Percentiles rank a stretch among this genome's conserved stretches.
Evolutionary conservation across 2,113 vertebrate genomes (phyloP).

Genomic region (Spermophilus dauricus): DNA sequence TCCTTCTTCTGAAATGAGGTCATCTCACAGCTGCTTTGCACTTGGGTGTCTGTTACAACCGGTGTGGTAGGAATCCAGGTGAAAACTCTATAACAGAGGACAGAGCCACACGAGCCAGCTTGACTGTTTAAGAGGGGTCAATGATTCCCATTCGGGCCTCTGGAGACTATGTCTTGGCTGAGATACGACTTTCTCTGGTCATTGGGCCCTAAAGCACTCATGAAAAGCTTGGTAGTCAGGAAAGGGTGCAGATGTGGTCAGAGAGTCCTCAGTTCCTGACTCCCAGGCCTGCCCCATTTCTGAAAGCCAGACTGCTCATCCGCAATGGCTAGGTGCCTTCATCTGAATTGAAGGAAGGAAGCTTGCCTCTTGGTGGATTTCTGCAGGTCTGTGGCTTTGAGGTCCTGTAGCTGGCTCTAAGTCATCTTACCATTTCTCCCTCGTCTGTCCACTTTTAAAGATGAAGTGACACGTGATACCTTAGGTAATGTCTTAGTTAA

Average conservation of each 20-base stretch:
- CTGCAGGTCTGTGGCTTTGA: neutral
- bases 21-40: neutral
- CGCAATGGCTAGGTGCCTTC: neutral
- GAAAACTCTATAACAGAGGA: neutral
- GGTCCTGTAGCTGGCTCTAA: neutral
- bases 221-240: neutral
- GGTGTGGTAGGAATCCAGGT: neutral
- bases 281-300: neutral
- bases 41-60: neutral
- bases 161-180: neutral
- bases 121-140: neutral
- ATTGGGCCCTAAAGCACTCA: conserved; percentile 6
- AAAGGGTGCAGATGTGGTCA: neutral
- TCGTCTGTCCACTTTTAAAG: neutral
- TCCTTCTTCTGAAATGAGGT: neutral
- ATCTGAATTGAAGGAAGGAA: neutral
- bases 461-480: neutral
- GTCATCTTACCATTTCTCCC: neutral
- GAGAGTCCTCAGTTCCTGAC: neutral
- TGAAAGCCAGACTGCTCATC: conserved; percentile 36
- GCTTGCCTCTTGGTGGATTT: neutral
- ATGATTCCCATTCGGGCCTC: neutral
- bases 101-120: neutral
- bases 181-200: neutral
- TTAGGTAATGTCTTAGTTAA: conserved; percentile 56